Evolutionary conservation across 2,888 invertebrate species (phyloP), one percentile per base, ranked within the genome.

Genomic region (Tetheella fluctuosa): DNA sequence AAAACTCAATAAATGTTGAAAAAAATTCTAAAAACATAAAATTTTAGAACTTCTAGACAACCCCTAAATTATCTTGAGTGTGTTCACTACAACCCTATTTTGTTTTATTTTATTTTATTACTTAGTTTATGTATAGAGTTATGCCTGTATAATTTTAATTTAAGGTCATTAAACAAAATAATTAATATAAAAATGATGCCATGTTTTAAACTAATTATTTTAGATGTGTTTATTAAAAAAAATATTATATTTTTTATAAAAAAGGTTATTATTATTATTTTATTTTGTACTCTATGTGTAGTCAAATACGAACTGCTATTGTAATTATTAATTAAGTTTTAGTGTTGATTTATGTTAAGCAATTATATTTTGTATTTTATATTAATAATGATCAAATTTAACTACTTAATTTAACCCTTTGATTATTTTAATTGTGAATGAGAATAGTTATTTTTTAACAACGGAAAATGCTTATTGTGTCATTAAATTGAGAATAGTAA

Each of bases 381-480:
- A 80, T 69, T 73, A 76, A 73, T 72, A 81, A 80, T 76, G 75
- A 76, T 83, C 79, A 85, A 84, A 48, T 48, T 83, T 86, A 89
- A 86, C 86, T 88, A 89, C 89, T 86, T 90, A 88, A 91, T 89
- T 86, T 90, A 88, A 91, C 89, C 86, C 83, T 76, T 81, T 83
- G 83, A 82, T 76, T 83, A 76, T 88, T 85, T 84, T 84, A 84
- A 77, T 79, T 83, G 77, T 69, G 69, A 73, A 68, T 65, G 63
- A 65, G 77, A 79, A 76, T 77, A 77, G 77, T 77, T 79, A 69
- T 77, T 87, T 25, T 85, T 90, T 81, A 92, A 92, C 91, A 90
- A 90, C 90, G 89, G 87, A 86, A 90, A 89, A 91, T 92, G 93
- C 92, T 92, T 92, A 85, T 84, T 90, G 92, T 93, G 92, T 93